Evolutionary conservation across 2,888 invertebrate species (phyloP).

Genomic region (Lissocephala sabroskyi): DNA sequence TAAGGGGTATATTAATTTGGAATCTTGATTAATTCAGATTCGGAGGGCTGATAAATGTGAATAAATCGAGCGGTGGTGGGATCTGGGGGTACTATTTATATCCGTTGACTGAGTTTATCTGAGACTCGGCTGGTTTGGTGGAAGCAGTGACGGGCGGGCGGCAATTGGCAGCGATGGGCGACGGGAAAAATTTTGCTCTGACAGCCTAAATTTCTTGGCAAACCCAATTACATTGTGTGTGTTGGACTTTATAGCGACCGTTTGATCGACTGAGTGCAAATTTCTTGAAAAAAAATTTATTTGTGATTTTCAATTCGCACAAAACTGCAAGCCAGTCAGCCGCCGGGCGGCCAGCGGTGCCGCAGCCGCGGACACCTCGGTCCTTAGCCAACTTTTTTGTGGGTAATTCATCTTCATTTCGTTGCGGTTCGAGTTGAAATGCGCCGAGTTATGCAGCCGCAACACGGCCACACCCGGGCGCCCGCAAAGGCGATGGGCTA

Average conservation of each 20-base stretch:
- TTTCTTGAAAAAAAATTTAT: constrained; percentile 51
- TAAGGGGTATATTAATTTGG: too few species aligned
- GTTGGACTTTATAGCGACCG: constrained; percentile 35
- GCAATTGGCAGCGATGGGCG: too few species aligned
- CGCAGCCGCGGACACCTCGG: constrained; percentile 8
- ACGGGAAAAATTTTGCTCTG: neutral
- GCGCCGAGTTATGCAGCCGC: constrained; percentile 55
- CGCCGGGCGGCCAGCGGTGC: neutral
- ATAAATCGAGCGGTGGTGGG: too few species aligned
- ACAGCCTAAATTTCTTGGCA: constrained; percentile 50
- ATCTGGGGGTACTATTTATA: too few species aligned
- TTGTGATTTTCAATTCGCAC: constrained; percentile 46
- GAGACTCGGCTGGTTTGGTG: too few species aligned
- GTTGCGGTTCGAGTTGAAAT: constrained; percentile 68
- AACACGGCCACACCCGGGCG: constrained; percentile 27
- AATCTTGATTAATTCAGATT: too few species aligned
- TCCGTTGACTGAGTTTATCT: too few species aligned
- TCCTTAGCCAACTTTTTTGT: constrained; percentile 39
- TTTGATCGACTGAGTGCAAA: constrained; percentile 59
- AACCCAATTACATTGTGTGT: constrained; percentile 36
- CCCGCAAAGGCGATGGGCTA: constrained; percentile 29
- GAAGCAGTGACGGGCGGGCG: too few species aligned
- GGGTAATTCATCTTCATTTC: constrained; percentile 69
- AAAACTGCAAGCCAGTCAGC: constrained; percentile 8
- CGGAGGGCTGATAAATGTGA: too few species aligned